These are phyloP conservation scores for Dicaeum eximium DNA, from an alignment of 2,113 vertebrate genomes.

Conservation along the genomic window DNA sequence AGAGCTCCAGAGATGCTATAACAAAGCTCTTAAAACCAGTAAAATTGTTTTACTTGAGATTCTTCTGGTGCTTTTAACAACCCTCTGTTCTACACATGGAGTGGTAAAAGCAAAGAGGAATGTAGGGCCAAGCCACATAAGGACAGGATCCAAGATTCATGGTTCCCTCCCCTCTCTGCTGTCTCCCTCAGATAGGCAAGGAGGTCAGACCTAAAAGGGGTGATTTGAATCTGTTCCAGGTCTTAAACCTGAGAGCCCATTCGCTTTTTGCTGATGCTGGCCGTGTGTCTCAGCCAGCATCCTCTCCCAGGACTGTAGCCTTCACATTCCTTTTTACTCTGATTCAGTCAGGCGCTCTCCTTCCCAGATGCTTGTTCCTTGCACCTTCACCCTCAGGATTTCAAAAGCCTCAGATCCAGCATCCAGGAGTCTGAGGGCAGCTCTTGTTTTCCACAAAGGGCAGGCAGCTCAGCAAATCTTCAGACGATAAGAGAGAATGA, in stretches of 20 bases:
- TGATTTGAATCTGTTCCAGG: slow-evolving; percentile 13
- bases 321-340: neutral
- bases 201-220: slow-evolving; percentile 6
- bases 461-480: slow-evolving; percentile 16
- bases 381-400: neutral
- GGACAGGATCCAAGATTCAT: neutral
- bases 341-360: neutral
- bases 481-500: neutral
- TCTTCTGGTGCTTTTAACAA: slow-evolving; percentile 10
- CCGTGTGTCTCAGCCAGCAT: neutral
- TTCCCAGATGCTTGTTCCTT: neutral
- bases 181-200: neutral
- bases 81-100: neutral
- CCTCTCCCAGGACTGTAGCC: neutral
- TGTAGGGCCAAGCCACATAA: neutral
- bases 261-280: slow-evolving; percentile 23
- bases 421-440: neutral
- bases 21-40: slow-evolving; percentile 13
- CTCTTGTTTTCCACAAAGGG: neutral
- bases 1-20: neutral
- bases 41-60: slow-evolving; percentile 1
- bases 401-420: neutral
- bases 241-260: neutral
- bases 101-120: neutral
- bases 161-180: neutral